These are phyloP conservation scores for Naja naja DNA, from an alignment of 2,113 vertebrate genomes.

Conservation along the genomic window DNA sequence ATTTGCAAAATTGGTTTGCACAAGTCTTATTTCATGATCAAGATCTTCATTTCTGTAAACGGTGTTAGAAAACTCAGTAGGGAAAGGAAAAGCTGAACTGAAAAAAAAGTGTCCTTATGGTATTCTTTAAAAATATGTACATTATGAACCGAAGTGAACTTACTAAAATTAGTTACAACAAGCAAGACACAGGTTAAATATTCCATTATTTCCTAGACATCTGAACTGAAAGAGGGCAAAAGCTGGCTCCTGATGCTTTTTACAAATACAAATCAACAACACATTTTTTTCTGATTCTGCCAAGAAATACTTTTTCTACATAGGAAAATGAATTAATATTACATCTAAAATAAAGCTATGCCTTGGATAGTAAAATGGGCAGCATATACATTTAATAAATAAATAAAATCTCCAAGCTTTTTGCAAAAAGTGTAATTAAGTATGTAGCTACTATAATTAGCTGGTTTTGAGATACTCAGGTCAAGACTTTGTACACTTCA, in stretches of 20 bases:
- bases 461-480: not conserved
- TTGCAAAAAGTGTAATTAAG: not conserved
- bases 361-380: not conserved
- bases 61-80: not conserved
- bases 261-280: not conserved
- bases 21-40: not conserved
- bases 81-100: not conserved
- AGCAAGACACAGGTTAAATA: not conserved
- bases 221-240: not conserved
- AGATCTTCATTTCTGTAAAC: not conserved
- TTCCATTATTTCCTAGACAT: not conserved
- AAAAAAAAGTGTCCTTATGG: not conserved
- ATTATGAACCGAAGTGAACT: not conserved
- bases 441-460: not conserved
- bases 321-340: not conserved
- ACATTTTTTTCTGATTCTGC: not conserved
- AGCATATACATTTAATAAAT: not conserved
- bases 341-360: not conserved
- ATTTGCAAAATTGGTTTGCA: not conserved
- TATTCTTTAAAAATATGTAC: not conserved
- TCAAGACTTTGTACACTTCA: not conserved
- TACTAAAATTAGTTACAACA: not conserved
- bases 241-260: not conserved
- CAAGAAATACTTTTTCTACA: not conserved
- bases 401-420: not conserved